phyloP scores from a whole-genome alignment of 1,140 invertebrate genomes.

The Drosophila takahashii region DNA sequence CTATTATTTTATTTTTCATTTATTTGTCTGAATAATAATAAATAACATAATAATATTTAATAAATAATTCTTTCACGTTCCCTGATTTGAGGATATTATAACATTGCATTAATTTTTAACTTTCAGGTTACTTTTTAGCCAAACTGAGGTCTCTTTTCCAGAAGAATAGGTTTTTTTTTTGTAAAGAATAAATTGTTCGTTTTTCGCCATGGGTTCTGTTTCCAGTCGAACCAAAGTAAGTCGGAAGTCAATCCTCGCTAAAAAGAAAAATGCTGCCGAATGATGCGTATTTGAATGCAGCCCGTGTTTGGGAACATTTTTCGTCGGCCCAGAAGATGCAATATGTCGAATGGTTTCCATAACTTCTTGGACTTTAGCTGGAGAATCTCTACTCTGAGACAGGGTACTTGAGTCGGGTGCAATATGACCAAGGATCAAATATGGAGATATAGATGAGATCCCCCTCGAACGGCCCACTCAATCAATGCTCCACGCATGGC shows the following conservation, averaged over 20 bases:
- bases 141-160: background rate
- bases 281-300: conserved; percentile 1
- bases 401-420: background rate
- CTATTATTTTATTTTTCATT: background rate
- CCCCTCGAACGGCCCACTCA: conserved; percentile 8
- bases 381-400: background rate
- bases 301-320: conserved; percentile 1
- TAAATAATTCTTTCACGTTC: background rate
- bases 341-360: conserved; percentile 1
- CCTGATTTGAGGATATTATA: too few relatives aligned
- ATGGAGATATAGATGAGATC: background rate
- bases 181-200: background rate
- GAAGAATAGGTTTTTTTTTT: background rate
- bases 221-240: too few relatives aligned
- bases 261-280: conserved; percentile 3
- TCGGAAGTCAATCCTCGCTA: background rate
- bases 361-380: background rate
- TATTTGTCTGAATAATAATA: background rate
- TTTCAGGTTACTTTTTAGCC: too few relatives aligned
- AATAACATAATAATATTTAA: background rate
- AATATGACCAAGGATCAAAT: background rate
- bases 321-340: background rate
- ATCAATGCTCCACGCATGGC: conserved; percentile 53
- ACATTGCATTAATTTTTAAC: background rate
- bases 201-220: background rate